Conservation (phyloP, 2,888 invertebrate genomes). For the Steinernema carpocapsae region DNA sequence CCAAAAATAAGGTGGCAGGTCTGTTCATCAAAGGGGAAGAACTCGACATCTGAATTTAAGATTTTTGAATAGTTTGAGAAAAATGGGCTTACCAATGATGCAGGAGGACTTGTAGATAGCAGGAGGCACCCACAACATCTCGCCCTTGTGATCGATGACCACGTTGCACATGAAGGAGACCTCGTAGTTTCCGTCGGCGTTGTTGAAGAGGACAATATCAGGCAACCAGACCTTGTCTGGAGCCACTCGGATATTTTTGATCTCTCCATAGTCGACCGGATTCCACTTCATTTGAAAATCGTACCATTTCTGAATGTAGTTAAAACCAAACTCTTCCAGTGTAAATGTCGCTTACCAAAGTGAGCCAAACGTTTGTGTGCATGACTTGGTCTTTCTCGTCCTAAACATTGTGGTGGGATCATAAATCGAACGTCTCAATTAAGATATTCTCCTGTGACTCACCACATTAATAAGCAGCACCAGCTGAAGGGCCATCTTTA, state of each 20-base stretch:
- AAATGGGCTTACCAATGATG: no score
- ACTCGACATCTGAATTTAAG: no score
- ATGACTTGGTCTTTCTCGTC: slow-evolving; percentile 71
- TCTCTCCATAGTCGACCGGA: slow-evolving; percentile 70
- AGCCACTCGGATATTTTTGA: slow-evolving; percentile 70
- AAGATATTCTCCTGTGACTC: no score
- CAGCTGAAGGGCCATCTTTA: slow-evolving; percentile 70
- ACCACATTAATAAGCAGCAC: slow-evolving; percentile 72
- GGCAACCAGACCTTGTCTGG: slow-evolving; percentile 72
- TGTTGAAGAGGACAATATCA: slow-evolving; percentile 74
- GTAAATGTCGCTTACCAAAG: slow-evolving; percentile 69
- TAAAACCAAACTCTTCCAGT: not conserved
- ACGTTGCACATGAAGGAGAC: slow-evolving; percentile 99
- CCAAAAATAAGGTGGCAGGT: slow-evolving; percentile 99
- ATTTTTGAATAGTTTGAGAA: no score
- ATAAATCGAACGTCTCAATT: not conserved
- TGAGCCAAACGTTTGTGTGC: slow-evolving; percentile 72
- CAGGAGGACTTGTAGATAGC: slow-evolving; percentile 99
- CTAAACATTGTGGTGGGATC: no score
- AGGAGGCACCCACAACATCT: slow-evolving; percentile 87
- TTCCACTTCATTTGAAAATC: slow-evolving; percentile 69
- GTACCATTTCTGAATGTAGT: slow-evolving; percentile 41
- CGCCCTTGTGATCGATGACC: slow-evolving; percentile 90
- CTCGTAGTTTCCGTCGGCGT: slow-evolving; percentile 99
- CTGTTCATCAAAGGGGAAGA: slow-evolving; percentile 98